A percentile compares a stretch with the other conserved stretches of the same genome.
Conservation (phyloP, 2,888 invertebrate genomes). For the Cryptocheilus praepositus region DNA sequence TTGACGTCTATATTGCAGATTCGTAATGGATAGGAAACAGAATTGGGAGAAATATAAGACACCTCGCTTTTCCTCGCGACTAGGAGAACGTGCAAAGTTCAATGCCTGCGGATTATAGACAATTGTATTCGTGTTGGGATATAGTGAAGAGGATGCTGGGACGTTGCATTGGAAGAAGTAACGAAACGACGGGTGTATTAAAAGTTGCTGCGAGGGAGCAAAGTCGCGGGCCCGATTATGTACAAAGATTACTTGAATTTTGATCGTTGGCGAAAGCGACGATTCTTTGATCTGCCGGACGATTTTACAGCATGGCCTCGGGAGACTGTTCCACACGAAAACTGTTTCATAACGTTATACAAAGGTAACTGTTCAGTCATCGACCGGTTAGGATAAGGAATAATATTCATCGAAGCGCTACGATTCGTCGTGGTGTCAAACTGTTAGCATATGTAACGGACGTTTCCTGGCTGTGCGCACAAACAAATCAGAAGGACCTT, state of each 20-base stretch:
- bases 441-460: background rate
- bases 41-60: conserved; percentile 9
- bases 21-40: too few relatives aligned
- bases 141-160: too few relatives aligned
- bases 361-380: too few relatives aligned
- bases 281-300: conserved; percentile 11
- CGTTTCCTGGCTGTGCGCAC: conserved; percentile 10
- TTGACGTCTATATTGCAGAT: too few relatives aligned
- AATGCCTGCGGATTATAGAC: too few relatives aligned
- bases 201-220: background rate
- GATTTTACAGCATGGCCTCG: conserved; percentile 20
- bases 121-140: conserved; percentile 8
- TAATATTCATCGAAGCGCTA: too few relatives aligned
- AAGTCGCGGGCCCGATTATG: conserved; percentile 10
- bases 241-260: conserved; percentile 21
- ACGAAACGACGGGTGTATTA: too few relatives aligned
- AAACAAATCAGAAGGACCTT: too few relatives aligned
- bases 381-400: too few relatives aligned
- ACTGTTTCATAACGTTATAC: too few relatives aligned
- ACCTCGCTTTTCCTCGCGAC: conserved; percentile 34
- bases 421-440: too few relatives aligned
- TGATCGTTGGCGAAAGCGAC: conserved; percentile 10
- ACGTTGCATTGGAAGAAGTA: too few relatives aligned
- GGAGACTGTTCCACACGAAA: background rate
- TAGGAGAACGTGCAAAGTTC: conserved; percentile 30